Conservation (phyloP, 2,113 vertebrate genomes). For the Globicephala melas region DNA sequence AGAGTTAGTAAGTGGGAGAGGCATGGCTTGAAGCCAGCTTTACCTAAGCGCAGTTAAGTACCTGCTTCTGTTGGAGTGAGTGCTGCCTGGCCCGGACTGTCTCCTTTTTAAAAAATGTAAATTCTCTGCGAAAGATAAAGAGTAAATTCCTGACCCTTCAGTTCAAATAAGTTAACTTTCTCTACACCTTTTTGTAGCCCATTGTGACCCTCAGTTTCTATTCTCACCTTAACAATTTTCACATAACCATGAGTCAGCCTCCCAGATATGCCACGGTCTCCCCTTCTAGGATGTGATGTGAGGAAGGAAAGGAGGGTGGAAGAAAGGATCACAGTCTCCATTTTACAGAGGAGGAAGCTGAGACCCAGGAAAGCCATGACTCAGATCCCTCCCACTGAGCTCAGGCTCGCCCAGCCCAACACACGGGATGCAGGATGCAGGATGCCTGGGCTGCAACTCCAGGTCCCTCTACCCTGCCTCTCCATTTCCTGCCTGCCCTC, state of each 20-base stretch:
- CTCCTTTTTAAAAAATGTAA: background rate
- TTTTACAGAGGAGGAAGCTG: background rate
- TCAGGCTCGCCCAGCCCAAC: background rate
- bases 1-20: background rate
- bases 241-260: background rate
- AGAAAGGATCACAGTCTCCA: background rate
- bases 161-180: background rate
- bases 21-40: background rate
- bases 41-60: background rate
- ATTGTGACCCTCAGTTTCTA: background rate
- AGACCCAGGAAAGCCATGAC: background rate
- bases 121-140: background rate
- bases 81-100: background rate
- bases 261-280: background rate
- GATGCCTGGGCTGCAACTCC: background rate
- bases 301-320: background rate
- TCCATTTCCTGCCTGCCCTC: background rate
- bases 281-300: background rate
- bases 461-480: background rate
- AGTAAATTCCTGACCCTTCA: background rate
- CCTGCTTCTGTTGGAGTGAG: background rate
- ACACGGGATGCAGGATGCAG: background rate
- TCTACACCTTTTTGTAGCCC: background rate
- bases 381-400: background rate
- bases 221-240: background rate